Evolutionary conservation across 2,113 vertebrate genomes (phyloP), one percentile per base, ranked within the genome.

Genomic region (Ailuropoda melanoleuca): DNA sequence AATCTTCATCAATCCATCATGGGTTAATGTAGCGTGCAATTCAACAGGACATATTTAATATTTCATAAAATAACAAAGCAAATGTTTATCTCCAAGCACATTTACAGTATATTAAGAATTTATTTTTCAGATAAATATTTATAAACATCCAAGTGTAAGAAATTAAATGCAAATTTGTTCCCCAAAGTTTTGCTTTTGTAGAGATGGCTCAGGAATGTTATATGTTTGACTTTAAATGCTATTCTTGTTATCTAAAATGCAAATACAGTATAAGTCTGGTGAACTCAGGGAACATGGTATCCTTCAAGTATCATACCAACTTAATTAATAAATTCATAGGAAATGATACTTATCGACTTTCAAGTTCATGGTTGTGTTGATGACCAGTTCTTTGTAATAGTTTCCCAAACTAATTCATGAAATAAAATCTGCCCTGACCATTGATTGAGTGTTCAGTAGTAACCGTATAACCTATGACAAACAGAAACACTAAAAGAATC

Each of bases 91-190:
- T 84, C 24, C 24, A 84, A 64, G 6, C n/a, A 64, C 24, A 80
- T 53, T 64, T 29, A 23, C 7, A 70, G 19, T 34, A 15, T 8
- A 34, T 70, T 88, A 77, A 75, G 37, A 68, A 19, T 72, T 81
- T 43, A 53, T 82, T 90, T 93, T 90, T 46, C 15, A 72, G 46
- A 70, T 55, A 62, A 78, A 23, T 58, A 85, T 90, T 97, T 90
- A 70, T 53, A 95, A 90, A 4, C 19, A 93, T 43, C 24, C 12
- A 83, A 66, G 39, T 48, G 50, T 68, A 48, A 92, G 21, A 77
- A 8, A 62, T 46, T 72, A 94, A 94, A 88, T 70, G 46, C 37
- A 93, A 58, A 31, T 68, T 74, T 88, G 64, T 93, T 85, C 11
- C 48, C 29, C 3, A 70, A 50, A 70, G 34, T 72, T 74, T 94